These are phyloP conservation scores for Anguilla megastoma DNA, from an alignment of 2,797 vertebrate species.

Conservation along the genomic window DNA sequence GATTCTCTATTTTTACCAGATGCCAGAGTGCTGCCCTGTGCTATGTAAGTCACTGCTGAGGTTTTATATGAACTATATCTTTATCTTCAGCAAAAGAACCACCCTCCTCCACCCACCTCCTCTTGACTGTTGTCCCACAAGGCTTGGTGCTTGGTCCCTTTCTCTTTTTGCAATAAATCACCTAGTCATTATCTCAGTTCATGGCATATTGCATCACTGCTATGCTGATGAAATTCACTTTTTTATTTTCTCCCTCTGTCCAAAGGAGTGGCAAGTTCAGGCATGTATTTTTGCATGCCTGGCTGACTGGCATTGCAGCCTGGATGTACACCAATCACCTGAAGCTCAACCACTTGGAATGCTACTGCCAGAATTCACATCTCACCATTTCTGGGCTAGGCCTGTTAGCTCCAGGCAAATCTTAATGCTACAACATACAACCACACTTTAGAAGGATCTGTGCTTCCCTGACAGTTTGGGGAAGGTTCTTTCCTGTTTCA, in stretches of 20 bases:
- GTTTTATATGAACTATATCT: not conserved
- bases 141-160: no score
- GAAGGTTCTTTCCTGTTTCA: no score
- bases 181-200: not conserved
- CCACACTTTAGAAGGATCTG: no score
- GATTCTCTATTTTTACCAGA: not conserved
- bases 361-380: no score
- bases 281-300: not conserved
- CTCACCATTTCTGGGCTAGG: no score
- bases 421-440: no score
- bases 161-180: not conserved
- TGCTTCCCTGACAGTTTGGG: no score
- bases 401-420: no score
- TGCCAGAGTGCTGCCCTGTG: not conserved
- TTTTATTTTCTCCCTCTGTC: not conserved
- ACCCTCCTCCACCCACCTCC: not conserved
- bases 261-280: conserved; percentile 4
- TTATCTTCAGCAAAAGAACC: not conserved
- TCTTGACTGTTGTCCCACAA: no score
- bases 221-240: not conserved
- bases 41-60: not conserved
- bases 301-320: not conserved
- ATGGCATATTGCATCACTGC: not conserved
- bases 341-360: not conserved
- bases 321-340: not conserved